phyloP scores from a whole-genome alignment of 2,797 vertebrate genomes.

The Tapera naevia region DNA sequence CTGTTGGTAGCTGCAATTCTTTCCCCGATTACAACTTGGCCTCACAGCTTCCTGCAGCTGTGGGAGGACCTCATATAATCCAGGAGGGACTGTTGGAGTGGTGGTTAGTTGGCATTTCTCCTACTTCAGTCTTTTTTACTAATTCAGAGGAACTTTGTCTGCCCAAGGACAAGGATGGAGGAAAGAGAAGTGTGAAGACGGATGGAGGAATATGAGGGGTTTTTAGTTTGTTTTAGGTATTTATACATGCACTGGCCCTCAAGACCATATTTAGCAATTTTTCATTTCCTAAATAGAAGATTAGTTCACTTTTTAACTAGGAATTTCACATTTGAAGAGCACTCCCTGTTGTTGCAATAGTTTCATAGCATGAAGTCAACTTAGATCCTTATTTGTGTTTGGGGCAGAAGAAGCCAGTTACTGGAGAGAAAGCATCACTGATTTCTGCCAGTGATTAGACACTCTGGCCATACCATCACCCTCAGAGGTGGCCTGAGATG shows the following conservation, averaged over 20 bases:
- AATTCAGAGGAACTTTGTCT: neutral
- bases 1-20: neutral
- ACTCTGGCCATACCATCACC: neutral
- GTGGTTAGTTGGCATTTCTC: neutral
- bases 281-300: neutral
- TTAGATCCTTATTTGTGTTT: neutral
- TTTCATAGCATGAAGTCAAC: neutral
- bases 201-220: neutral
- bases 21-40: neutral
- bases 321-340: neutral
- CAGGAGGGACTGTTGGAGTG: neutral
- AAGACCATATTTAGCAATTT: neutral
- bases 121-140: neutral
- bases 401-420: neutral
- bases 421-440: neutral
- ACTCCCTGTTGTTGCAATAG: neutral
- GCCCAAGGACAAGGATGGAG: neutral
- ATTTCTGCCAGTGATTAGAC: neutral
- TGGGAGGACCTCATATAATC: neutral
- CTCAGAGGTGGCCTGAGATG: accelerated
- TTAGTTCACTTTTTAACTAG: neutral
- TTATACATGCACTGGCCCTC: neutral
- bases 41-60: neutral
- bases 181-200: neutral
- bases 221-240: neutral